Percentiles rank a stretch among this genome's conserved stretches.
These are phyloP conservation scores for Nomada goodeniana DNA, from an alignment of 2,888 invertebrate genomes.

Conservation along the genomic window DNA sequence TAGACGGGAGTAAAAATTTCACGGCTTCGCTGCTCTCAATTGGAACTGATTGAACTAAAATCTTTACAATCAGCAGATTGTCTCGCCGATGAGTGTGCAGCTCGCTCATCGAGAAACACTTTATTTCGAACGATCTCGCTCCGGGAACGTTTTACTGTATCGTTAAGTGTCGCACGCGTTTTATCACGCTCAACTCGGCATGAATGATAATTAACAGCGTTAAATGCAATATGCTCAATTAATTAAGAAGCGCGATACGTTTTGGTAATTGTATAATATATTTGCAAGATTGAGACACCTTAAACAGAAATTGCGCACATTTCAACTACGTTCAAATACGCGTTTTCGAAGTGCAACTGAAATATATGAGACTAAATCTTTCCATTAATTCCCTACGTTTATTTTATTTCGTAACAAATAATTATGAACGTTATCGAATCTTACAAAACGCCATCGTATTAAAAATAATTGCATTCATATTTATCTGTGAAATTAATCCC, in stretches of 20 bases:
- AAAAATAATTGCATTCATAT: too few relatives aligned
- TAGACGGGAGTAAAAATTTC: slow-evolving; percentile 15
- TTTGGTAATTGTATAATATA: too few relatives aligned
- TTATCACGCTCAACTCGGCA: too few relatives aligned
- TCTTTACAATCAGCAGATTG: not conserved
- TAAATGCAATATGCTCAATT: not conserved
- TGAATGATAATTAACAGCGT: not conserved
- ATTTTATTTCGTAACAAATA: too few relatives aligned
- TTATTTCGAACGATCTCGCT: not conserved
- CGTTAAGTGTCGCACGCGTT: not conserved
- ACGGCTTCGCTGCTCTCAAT: slow-evolving; percentile 8
- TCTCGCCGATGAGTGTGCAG: not conserved
- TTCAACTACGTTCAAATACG: too few relatives aligned
- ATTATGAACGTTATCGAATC: too few relatives aligned
- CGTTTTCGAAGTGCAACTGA: too few relatives aligned
- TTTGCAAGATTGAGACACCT: too few relatives aligned
- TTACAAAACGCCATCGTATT: too few relatives aligned
- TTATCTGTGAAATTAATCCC: not conserved
- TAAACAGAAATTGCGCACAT: too few relatives aligned
- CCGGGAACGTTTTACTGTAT: not conserved
- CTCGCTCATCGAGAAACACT: slow-evolving; percentile 2
- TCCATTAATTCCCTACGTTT: too few relatives aligned
- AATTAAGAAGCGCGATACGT: not conserved
- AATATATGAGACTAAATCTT: too few relatives aligned
- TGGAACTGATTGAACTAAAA: not conserved